Base-by-base conservation (phyloP, 2,888 invertebrate species). In the Ctenicera cuprea region DNA sequence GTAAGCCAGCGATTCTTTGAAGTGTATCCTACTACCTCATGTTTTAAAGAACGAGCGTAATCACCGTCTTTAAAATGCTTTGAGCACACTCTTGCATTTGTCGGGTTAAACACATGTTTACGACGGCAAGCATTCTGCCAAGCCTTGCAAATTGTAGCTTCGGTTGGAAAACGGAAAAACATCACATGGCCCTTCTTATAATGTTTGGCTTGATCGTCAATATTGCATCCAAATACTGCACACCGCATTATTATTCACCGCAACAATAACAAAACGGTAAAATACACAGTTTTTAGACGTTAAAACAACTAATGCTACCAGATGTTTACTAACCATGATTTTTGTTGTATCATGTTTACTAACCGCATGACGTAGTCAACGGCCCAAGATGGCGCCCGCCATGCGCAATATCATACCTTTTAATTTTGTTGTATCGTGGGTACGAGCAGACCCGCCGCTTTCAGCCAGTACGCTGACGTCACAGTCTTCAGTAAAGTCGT, bases 141-240 rank as follows among this genome's bases (percentile, higher is more conserved):
- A 50, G 50, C 20, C 5, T 20, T 50, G 12, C 5, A 16, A 50
- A 20, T 50, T 20, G 50, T 20, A 20, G 50, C 7, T 11, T 54
- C 26, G 3, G 26, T 54, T 30, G 54, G 54, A 54, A 54, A 54
- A 8, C 54, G 54, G 16, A 54, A 54, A 54, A 54, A 54, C 54
- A 14, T 54, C 2, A 54, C 54, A 54, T 54, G 30, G n/a, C 22
- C 41, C n/a, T 59, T 59, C 20, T 59, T 38, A 59, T 3, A 59
- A 59, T 59, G 16, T 38, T 59, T 59, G 0, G 14, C 18, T 38
- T 59, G 59, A 38, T 59, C 38, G 14, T 59, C 59, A 33, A 30
- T 4, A 59, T 59, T 59, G 30, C 59, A 59, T 12, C 59, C 59
- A 38, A 37, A 59, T 33, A 59, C 59, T 14, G 59, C 59, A 59